These are phyloP conservation scores for Parapsyche elsis DNA, from an alignment of 1,140 invertebrate species.

Conservation along the genomic window DNA sequence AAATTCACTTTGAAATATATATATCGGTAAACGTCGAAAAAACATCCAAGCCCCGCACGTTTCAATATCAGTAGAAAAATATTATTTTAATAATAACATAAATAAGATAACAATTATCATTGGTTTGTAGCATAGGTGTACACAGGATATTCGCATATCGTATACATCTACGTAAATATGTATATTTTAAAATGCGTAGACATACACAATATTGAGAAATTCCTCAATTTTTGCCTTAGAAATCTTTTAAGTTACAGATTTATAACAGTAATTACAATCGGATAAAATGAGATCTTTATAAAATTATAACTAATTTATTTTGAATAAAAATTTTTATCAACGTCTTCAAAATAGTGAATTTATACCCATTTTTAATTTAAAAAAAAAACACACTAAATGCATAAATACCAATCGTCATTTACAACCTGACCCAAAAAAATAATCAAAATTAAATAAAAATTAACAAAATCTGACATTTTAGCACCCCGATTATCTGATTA, in stretches of 20 bases:
- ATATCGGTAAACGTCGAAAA: conserved; percentile 22
- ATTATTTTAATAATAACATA: conserved; percentile 38
- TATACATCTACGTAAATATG: background rate
- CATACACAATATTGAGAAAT: background rate
- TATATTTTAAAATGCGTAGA: background rate
- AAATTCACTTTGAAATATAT: conserved; percentile 1
- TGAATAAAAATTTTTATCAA: background rate
- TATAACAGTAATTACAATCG: conserved; percentile 35
- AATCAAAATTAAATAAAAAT: background rate
- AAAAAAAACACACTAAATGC: conserved; percentile 25
- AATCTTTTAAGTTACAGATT: conserved; percentile 8
- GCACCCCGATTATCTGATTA: conserved; percentile 39
- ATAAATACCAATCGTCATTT: conserved; percentile 2
- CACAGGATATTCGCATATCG: background rate
- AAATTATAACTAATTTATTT: conserved; percentile 37
- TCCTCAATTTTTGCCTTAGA: background rate
- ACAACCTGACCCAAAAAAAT: background rate
- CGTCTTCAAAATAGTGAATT: background rate
- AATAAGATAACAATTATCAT: conserved; percentile 42
- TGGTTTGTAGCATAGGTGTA: conserved; percentile 39
- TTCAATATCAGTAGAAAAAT: conserved; percentile 39
- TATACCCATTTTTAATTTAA: background rate
- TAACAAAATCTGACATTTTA: conserved; percentile 31
- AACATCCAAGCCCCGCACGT: background rate
- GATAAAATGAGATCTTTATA: conserved; percentile 42